These are phyloP conservation scores for Schizaphis graminum DNA, from an alignment of 2,888 invertebrate species.

Conservation along the genomic window DNA sequence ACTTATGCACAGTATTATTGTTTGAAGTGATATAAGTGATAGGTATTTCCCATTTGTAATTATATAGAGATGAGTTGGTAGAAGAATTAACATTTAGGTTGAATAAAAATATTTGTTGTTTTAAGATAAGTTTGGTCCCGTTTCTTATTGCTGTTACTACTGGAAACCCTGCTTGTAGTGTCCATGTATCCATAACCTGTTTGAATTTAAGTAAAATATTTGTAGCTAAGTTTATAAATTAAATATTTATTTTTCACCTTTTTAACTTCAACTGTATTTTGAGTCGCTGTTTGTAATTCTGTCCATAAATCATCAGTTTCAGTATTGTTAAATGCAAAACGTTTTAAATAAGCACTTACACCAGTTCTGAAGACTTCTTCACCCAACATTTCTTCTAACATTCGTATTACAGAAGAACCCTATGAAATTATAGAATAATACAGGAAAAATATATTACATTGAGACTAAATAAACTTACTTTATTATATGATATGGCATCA, in stretches of 20 bases:
- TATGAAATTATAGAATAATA: slow-evolving; percentile 45
- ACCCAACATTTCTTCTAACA: slow-evolving; percentile 88
- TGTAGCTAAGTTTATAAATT: slow-evolving; percentile 69
- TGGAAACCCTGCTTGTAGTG: slow-evolving; percentile 89
- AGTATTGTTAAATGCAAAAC: slow-evolving; percentile 81
- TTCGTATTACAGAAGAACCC: slow-evolving; percentile 80
- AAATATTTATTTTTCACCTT: slow-evolving; percentile 69
- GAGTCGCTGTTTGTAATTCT: slow-evolving; percentile 54
- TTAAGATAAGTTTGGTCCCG: slow-evolving; percentile 74
- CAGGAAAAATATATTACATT: slow-evolving; percentile 10
- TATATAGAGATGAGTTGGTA: slow-evolving; percentile 71
- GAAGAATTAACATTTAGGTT: slow-evolving; percentile 74
- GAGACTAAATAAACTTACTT: slow-evolving; percentile 74
- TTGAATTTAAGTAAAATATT: not conserved
- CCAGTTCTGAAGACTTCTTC: slow-evolving; percentile 80
- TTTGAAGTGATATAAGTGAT: slow-evolving; percentile 73
- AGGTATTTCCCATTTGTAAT: slow-evolving; percentile 86
- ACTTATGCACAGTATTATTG: slow-evolving; percentile 69
- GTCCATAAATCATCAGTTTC: slow-evolving; percentile 83
- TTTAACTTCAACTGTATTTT: slow-evolving; percentile 72
- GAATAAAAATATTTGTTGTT: slow-evolving; percentile 82
- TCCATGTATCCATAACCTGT: slow-evolving; percentile 89
- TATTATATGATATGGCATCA: slow-evolving; percentile 90
- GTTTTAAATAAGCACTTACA: slow-evolving; percentile 81
- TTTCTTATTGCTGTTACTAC: slow-evolving; percentile 76